These are phyloP conservation scores for Gonocerus acuteangulatus DNA, from an alignment of 2,888 invertebrate genomes.

Conservation along the genomic window DNA sequence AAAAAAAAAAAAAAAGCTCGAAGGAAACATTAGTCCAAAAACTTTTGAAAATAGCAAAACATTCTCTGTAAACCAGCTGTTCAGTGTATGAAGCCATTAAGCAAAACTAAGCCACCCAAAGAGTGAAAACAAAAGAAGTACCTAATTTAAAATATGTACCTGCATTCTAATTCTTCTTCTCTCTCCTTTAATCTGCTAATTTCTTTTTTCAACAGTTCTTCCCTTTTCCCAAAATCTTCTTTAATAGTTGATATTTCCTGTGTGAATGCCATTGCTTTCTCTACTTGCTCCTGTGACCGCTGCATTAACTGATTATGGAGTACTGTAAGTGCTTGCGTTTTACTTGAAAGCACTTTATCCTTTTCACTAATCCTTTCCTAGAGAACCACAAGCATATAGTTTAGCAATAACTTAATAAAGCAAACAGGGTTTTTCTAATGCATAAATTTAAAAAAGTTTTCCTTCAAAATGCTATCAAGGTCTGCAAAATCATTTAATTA, in stretches of 20 bases:
- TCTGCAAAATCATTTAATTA: too few relatives aligned
- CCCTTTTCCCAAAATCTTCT: conserved; percentile 19
- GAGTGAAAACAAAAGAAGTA: too few relatives aligned
- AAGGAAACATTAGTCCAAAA: too few relatives aligned
- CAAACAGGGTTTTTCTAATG: neutral
- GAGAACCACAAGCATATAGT: neutral
- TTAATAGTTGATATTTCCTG: conserved; percentile 18
- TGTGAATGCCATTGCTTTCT: conserved; percentile 14
- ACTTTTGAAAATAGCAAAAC: too few relatives aligned
- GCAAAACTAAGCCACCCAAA: too few relatives aligned
- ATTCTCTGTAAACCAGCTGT: too few relatives aligned
- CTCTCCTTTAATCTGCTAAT: conserved; percentile 1
- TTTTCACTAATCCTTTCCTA: conserved; percentile 27
- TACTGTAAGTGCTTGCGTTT: conserved; percentile 23
- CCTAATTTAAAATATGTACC: too few relatives aligned
- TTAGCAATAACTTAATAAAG: neutral
- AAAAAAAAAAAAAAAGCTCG: too few relatives aligned
- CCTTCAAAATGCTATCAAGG: too few relatives aligned
- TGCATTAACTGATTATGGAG: conserved; percentile 25
- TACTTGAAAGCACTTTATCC: conserved; percentile 20
- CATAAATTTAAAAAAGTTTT: too few relatives aligned
- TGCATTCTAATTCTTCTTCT: neutral
- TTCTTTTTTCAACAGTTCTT: conserved; percentile 22
- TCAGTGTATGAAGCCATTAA: too few relatives aligned
- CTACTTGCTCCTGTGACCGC: conserved; percentile 15